phyloP scores from a whole-genome alignment of 2,113 vertebrate genomes.

The Peromyscus californicus region DNA sequence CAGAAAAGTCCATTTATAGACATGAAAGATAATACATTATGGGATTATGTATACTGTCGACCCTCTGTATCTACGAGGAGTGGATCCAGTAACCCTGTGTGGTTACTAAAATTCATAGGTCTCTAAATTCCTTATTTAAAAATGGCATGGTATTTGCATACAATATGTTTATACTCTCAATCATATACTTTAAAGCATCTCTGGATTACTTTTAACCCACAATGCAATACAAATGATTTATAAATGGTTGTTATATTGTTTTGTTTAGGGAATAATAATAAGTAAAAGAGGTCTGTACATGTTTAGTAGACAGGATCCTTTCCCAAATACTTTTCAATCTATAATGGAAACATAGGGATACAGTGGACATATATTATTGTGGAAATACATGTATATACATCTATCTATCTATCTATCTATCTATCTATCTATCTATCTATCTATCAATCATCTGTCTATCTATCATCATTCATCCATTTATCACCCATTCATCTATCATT shows the following conservation, averaged over 20 bases:
- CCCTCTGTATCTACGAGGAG: not conserved
- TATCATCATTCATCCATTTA: not conserved
- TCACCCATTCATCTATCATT: not conserved
- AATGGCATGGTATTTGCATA: not conserved
- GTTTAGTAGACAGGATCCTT: not conserved
- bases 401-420: not conserved
- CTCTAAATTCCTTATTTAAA: not conserved
- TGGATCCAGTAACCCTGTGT: not conserved
- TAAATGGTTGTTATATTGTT: not conserved
- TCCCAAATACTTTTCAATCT: not conserved
- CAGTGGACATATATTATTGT: not conserved
- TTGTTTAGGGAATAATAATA: not conserved
- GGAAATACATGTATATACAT: not conserved
- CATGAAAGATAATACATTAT: not conserved
- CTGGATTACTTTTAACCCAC: not conserved
- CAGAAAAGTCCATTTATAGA: not conserved
- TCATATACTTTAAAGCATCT: not conserved
- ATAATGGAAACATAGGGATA: not conserved
- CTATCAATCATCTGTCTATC: not conserved
- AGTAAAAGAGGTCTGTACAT: not conserved
- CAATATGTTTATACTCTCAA: not conserved
- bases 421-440: not conserved
- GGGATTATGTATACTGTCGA: not conserved
- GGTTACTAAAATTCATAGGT: not conserved
- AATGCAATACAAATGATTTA: not conserved